Percentiles rank a stretch among this genome's conserved stretches.
These are phyloP conservation scores for Pogonophryne albipinna DNA, from an alignment of 2,797 vertebrate genomes.

Conservation along the genomic window DNA sequence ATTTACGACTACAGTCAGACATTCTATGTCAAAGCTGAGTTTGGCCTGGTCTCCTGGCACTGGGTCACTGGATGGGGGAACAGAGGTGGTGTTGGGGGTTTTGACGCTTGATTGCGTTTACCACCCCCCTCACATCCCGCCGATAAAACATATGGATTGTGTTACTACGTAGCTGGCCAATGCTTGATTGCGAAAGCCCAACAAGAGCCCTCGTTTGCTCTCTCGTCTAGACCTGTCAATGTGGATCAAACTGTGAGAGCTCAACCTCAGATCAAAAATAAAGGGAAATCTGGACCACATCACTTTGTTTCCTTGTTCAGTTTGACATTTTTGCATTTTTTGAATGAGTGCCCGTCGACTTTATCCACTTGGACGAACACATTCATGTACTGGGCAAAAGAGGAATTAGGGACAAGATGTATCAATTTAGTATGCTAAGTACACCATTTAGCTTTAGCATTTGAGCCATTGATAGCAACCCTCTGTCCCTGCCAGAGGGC, in stretches of 20 bases:
- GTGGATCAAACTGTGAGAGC: conserved; percentile 81
- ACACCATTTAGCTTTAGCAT: conserved; percentile 76
- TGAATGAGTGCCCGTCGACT: conserved; percentile 70
- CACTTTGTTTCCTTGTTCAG: conserved; percentile 67
- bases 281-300: conserved; percentile 74
- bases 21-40: conserved; percentile 72
- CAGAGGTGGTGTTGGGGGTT: conserved; percentile 70
- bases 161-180: conserved; percentile 75
- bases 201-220: conserved; percentile 77
- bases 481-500: conserved; percentile 70
- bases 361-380: conserved; percentile 72
- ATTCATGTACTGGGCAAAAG: conserved; percentile 70
- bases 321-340: conserved; percentile 64
- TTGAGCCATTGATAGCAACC: conserved; percentile 69
- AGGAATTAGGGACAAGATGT: conserved; percentile 79
- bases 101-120: conserved; percentile 79
- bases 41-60: conserved; percentile 71
- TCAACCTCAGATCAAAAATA: conserved; percentile 81
- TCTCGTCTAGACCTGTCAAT: conserved; percentile 80
- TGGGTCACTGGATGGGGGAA: conserved; percentile 73
- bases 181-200: conserved; percentile 85
- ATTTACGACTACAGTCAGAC: conserved; percentile 83
- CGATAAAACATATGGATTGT: conserved; percentile 82
- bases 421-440: conserved; percentile 84
- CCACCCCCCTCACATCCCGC: conserved; percentile 53